phyloP scores from a whole-genome alignment of 1,140 invertebrate genomes.

The Agrilus planipennis region DNA sequence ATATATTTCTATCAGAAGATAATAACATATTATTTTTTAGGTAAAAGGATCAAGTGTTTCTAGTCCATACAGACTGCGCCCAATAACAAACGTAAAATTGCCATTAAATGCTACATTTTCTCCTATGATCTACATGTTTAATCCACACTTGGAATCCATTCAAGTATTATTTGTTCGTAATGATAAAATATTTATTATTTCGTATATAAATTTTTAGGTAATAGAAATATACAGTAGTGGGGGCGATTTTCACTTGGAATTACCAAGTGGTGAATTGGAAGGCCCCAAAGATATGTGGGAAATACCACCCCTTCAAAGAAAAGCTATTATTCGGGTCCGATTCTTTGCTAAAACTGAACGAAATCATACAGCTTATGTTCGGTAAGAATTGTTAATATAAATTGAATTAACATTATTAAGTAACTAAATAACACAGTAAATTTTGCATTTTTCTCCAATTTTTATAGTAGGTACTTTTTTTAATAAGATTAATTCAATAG shows the following conservation, averaged over 20 bases:
- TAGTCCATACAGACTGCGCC: constrained; percentile 80
- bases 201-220: constrained; percentile 43
- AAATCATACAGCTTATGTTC: constrained; percentile 75
- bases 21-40: constrained; percentile 35
- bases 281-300: constrained; percentile 75
- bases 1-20: background rate
- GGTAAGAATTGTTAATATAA: constrained; percentile 30
- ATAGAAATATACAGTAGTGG: constrained; percentile 85
- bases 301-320: constrained; percentile 80
- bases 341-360: constrained; percentile 60
- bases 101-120: constrained; percentile 86
- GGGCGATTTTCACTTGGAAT: constrained; percentile 79
- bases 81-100: constrained; percentile 78
- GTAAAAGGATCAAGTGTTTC: constrained; percentile 70
- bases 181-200: constrained; percentile 1
- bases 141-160: constrained; percentile 76
- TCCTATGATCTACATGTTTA: constrained; percentile 84
- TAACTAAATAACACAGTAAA: too few relatives aligned
- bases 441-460: constrained; percentile 1
- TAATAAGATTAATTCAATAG: too few relatives aligned
- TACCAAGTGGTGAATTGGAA: constrained; percentile 70
- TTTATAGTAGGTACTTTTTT: too few relatives aligned
- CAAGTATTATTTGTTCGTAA: constrained; percentile 48
- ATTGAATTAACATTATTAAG: background rate
- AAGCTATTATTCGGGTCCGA: constrained; percentile 76